These are phyloP conservation scores for Hypomecis punctinalis DNA, from an alignment of 2,888 invertebrate genomes.

Conservation along the genomic window DNA sequence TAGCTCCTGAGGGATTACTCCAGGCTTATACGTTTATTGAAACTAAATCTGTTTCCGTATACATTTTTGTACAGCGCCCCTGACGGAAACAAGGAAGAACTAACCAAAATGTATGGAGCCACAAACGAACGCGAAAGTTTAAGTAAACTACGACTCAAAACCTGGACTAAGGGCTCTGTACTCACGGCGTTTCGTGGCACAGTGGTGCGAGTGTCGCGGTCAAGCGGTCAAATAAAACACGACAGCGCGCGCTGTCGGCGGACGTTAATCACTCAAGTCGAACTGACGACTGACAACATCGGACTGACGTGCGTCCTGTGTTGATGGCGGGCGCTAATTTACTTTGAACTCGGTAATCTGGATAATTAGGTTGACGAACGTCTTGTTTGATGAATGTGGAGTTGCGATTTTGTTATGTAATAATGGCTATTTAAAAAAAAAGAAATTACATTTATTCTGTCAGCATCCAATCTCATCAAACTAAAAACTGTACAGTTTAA, in stretches of 20 bases:
- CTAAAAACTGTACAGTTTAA: too few species aligned
- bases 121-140: too few species aligned
- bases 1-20: too few species aligned
- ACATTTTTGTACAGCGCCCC: too few species aligned
- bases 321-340: conserved; percentile 26
- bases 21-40: too few species aligned
- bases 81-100: too few species aligned
- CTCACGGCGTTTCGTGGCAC: not conserved
- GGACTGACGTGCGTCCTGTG: conserved; percentile 22
- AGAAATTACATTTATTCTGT: too few species aligned
- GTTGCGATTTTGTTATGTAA: not conserved
- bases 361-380: conserved; percentile 29
- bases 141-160: too few species aligned
- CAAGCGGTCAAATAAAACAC: conserved; percentile 33
- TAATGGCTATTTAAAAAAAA: not conserved
- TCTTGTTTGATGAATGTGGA: not conserved
- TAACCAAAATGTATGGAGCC: too few species aligned
- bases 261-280: conserved; percentile 28
- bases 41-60: too few species aligned
- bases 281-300: conserved; percentile 25
- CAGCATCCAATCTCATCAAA: too few species aligned
- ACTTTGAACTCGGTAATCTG: conserved; percentile 29
- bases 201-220: conserved; percentile 20
- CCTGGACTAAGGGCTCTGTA: too few species aligned
- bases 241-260: conserved; percentile 26